These are phyloP conservation scores for Parnassius smintheus DNA, from an alignment of 2,888 invertebrate species.

Conservation along the genomic window DNA sequence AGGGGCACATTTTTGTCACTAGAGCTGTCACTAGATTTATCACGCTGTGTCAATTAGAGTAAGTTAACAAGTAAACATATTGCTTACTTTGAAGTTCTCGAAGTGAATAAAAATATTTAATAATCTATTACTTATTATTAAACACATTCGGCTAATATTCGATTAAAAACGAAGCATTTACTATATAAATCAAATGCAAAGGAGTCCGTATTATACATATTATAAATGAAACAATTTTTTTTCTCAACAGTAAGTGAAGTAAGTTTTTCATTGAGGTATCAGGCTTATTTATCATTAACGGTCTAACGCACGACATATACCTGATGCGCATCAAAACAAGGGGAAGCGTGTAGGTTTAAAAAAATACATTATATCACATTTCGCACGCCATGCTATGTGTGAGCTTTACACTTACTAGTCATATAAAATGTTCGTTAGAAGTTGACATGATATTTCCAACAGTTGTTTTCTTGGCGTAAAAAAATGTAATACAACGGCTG, in stretches of 20 bases:
- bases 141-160: too few species aligned
- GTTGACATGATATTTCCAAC: conserved; percentile 11
- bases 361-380: conserved; percentile 15
- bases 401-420: conserved; percentile 2
- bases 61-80: too few species aligned
- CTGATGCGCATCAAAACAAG: conserved; percentile 10
- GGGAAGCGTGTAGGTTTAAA: not conserved
- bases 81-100: too few species aligned
- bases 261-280: conserved; percentile 10
- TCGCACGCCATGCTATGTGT: conserved; percentile 11
- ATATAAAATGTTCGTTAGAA: conserved; percentile 2
- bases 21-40: too few species aligned
- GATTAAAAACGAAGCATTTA: too few species aligned
- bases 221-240: too few species aligned
- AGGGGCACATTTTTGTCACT: too few species aligned
- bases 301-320: not conserved
- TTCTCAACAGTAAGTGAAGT: not conserved
- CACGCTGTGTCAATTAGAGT: too few species aligned
- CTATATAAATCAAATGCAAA: too few species aligned
- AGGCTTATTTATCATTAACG: conserved; percentile 2
- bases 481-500: conserved; percentile 1
- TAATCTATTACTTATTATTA: too few species aligned
- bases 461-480: conserved; percentile 4
- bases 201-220: too few species aligned
- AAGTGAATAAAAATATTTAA: too few species aligned